Evolutionary conservation across 1,140 invertebrate genomes (phyloP).

Genomic region (Drosophila lacteicornis): DNA sequence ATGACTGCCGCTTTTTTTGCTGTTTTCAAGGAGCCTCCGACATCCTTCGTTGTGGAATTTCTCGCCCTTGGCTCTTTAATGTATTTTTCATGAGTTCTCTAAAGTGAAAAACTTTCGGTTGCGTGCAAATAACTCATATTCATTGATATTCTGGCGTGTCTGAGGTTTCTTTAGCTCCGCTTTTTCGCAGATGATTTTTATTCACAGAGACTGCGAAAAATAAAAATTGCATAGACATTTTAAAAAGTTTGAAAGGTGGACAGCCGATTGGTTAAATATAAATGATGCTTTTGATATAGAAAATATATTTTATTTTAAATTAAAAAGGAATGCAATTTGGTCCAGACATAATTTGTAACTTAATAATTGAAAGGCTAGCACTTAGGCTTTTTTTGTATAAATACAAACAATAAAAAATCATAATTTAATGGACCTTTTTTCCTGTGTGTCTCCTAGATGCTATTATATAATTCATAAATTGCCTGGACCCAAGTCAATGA

Average conservation of each 20-base stretch:
- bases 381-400: not conserved
- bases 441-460: conserved; percentile 14
- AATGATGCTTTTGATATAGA: not conserved
- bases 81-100: conserved; percentile 80
- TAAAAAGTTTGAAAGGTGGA: not conserved
- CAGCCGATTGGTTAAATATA: not conserved
- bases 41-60: conserved; percentile 8
- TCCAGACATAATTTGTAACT: too few species aligned
- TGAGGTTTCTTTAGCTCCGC: conserved; percentile 13
- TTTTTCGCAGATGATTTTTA: conserved; percentile 27
- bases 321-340: not conserved
- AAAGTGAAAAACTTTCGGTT: conserved; percentile 74
- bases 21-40: conserved; percentile 16
- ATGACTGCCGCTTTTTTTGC: conserved; percentile 60
- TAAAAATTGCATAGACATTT: not conserved
- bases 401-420: not conserved
- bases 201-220: not conserved
- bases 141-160: conserved; percentile 71
- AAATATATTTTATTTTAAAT: not conserved
- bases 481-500: conserved; percentile 64
- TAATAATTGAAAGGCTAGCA: not conserved
- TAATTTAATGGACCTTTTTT: conserved; percentile 2
- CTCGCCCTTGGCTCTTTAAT: conserved; percentile 62
- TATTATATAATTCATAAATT: conserved; percentile 74
- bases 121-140: conserved; percentile 81